Evolutionary conservation across 2,113 vertebrate species (phyloP).

Genomic region (Coreoperca whiteheadi): DNA sequence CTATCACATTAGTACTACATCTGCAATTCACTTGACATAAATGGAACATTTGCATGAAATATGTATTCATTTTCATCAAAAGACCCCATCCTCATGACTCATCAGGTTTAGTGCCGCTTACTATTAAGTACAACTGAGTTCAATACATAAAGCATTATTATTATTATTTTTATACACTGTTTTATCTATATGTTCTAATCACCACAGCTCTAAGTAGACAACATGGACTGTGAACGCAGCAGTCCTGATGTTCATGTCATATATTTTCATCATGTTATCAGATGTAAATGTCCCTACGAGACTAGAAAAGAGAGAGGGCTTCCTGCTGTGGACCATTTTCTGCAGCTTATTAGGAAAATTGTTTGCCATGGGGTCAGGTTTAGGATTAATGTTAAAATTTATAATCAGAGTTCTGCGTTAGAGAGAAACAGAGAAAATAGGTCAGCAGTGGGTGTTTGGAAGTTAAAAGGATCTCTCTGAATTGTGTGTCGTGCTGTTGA

Average conservation of each 20-base stretch:
- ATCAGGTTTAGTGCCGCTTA: background rate
- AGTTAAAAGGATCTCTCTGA: slow-evolving; percentile 56
- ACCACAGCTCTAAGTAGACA: background rate
- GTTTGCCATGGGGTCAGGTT: slow-evolving; percentile 28
- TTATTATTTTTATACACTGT: background rate
- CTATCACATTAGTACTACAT: background rate
- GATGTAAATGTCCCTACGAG: background rate
- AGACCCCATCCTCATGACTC: background rate
- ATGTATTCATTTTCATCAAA: background rate
- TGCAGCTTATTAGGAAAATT: slow-evolving; percentile 17
- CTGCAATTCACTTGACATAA: background rate
- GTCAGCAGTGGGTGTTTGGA: slow-evolving; percentile 57
- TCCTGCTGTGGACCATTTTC: background rate
- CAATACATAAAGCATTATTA: background rate
- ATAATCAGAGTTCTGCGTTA: slow-evolving; percentile 28
- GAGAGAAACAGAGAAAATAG: slow-evolving; percentile 32
- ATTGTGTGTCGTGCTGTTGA: slow-evolving; percentile 37
- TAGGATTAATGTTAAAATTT: slow-evolving; percentile 42
- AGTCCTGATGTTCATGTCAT: background rate
- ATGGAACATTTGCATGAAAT: background rate
- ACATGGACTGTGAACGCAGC: background rate
- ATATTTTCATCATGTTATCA: background rate
- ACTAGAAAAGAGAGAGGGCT: background rate
- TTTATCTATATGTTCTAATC: background rate
- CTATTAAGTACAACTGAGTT: background rate